These are phyloP conservation scores for Rhyacophila brunnea DNA, from an alignment of 1,140 invertebrate species.

Conservation along the genomic window DNA sequence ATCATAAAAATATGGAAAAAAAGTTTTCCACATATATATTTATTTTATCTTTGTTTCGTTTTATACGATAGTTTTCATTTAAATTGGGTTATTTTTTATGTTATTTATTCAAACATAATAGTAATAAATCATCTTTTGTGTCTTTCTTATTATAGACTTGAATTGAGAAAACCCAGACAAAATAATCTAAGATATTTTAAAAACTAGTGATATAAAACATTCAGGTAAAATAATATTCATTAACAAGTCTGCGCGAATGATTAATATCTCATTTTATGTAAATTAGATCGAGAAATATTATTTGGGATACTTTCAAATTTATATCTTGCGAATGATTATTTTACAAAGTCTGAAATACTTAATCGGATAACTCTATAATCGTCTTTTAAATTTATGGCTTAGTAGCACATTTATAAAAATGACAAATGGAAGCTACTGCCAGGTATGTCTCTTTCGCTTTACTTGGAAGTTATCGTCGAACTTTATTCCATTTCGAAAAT, in stretches of 20 bases:
- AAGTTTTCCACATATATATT: too few relatives aligned
- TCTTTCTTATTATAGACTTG: too few relatives aligned
- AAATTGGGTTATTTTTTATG: too few relatives aligned
- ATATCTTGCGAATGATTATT: not conserved
- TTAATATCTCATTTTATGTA: not conserved
- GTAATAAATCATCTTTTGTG: too few relatives aligned
- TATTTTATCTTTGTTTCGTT: too few relatives aligned
- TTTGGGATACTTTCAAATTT: conserved; percentile 1
- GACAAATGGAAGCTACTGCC: conserved; percentile 7
- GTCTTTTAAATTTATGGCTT: conserved; percentile 13
- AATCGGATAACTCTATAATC: conserved; percentile 19
- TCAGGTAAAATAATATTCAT: conserved; percentile 3
- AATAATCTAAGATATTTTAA: too few relatives aligned
- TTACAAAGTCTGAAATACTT: conserved; percentile 10
- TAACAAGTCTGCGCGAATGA: not conserved
- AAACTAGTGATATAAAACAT: too few relatives aligned
- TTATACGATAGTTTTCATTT: too few relatives aligned
- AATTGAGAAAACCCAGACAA: too few relatives aligned
- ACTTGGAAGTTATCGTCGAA: conserved; percentile 2
- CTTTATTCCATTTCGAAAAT: conserved; percentile 19
- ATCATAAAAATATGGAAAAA: too few relatives aligned
- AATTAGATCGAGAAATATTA: not conserved
- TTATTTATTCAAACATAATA: too few relatives aligned
- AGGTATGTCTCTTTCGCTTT: not conserved
- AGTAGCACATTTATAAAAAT: conserved; percentile 19